Base-by-base conservation (phyloP, 2,888 invertebrate genomes). In the Cancer borealis region DNA sequence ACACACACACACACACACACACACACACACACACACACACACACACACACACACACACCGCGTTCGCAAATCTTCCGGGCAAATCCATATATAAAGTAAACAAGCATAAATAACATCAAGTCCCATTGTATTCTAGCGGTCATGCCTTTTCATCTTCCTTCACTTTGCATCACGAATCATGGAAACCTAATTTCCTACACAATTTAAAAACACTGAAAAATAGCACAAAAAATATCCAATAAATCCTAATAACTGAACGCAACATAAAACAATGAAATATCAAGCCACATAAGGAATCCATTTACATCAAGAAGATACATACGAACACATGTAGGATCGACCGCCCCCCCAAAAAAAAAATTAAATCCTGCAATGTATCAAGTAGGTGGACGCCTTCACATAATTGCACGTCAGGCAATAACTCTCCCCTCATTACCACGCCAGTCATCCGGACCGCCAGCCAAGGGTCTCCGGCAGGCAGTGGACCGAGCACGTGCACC, bases 21-120 rank as follows among this genome's bases (percentile, higher is more conserved):
- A 87, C 87, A 87, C 26, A 87, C 39, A 87, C 87, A 87, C 87
- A 87, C 87, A 87, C 26, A 87, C 87, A 87, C 39, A 87, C 87
- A 87, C 87, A 87, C 26, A 87, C 87, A 87, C 26, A 39, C 30
- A 87, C 17, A 45, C 87, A 39, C 3, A 3, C 26, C 3, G 6
- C n/a, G n/a, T n/a, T n/a, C n/a, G 6, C n/a, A 26, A 6, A 12
- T 10, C 30, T 17, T 12, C 84, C n/a, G 21, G 6, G 84, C 6
- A 54, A 12, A n/a, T 66, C 3, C 10, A 66, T 6, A 1, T 2
- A 12, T 1, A 21, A 3, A 3, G 1, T 12, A 54, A 6, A 54
- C 8, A 3, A 54, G 12, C 54, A 10, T 12, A 54, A 54, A 54
- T 54, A 12, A 54, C 54, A 54, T 54, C 8, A 10, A 5, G 1